Evolutionary conservation across 2,888 invertebrate genomes (phyloP), one percentile per base, ranked within the genome.

Genomic region (Agapetus fuscipes): DNA sequence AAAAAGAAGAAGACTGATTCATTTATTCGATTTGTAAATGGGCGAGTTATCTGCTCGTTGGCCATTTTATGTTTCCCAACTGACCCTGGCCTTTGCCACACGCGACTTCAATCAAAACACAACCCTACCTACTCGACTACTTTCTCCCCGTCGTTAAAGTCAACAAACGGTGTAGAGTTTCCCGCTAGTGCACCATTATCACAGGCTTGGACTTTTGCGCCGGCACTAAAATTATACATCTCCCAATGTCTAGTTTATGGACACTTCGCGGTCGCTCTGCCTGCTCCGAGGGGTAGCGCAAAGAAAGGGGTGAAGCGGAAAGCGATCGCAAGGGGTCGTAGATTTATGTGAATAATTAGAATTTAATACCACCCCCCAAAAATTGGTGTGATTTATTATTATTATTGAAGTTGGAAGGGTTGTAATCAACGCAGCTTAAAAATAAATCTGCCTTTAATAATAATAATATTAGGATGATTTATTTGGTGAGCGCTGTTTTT

Each of bases 311-410:
- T 17, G 16, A 26, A 35, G 24, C 16, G 32, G 27, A 24, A 12
- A 31, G n/a, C 31, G 15, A 43, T 39, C 34, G 34, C 33, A 46
- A 39, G 46, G n/a, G 46, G 43, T 38, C 39, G 43, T 30, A 46
- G 46, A 46, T 46, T 46, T 46, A 46, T 46, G 46, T 35, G 41
- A 46, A 46, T 46, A 46, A 46, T 46, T 46, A 46, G 43, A 46
- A 43, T 36, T 43, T 43, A 43, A 43, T 43, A 32, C 43, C 43
- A 37, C 46, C 39, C 32, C 33, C 25, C 25, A 34, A 40, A 36
- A 44, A 37, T 26, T 15, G 30, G 28, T 4, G 31, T 32, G 46
- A 46, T 46, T 43, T 43, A 46, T 46, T 41, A 33, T 33, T 28
- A 36, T 39, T 39, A 41, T 37, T 41, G 26, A 34, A 30, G 39